These are phyloP conservation scores for Oreotrochilus melanogaster DNA, from an alignment of 2,113 vertebrate genomes.

Conservation along the genomic window DNA sequence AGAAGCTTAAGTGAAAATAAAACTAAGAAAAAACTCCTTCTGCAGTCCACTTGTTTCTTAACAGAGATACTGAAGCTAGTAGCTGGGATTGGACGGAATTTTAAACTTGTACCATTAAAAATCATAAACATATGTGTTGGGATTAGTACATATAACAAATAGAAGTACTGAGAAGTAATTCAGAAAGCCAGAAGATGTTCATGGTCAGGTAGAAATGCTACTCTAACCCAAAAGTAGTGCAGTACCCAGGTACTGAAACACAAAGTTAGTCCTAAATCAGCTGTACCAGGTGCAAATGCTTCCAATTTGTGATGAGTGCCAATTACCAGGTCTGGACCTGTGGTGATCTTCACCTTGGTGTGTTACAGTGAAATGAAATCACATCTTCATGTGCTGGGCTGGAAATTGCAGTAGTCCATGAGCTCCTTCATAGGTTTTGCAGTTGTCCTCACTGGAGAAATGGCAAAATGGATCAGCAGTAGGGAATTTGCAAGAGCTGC, in stretches of 20 bases:
- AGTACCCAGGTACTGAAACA: neutral
- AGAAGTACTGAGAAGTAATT: neutral
- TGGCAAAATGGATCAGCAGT: neutral
- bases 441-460: neutral
- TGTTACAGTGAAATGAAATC: neutral
- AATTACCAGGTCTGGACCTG: neutral
- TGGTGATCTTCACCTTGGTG: neutral
- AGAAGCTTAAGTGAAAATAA: neutral
- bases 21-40: neutral
- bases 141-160: neutral
- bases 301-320: neutral
- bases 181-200: neutral
- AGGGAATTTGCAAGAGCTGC: neutral
- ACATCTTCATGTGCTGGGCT: neutral
- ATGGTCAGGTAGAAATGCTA: neutral
- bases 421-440: too few relatives aligned
- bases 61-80: neutral
- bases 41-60: neutral
- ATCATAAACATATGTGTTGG: neutral
- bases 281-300: neutral
- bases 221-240: neutral
- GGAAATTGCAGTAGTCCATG: neutral
- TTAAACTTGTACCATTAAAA: neutral
- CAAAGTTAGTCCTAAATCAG: neutral
- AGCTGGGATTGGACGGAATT: neutral